Evolutionary conservation across 2,113 vertebrate species (phyloP), one percentile per base, ranked within the genome.

Genomic region (Triplophysa dalaica): DNA sequence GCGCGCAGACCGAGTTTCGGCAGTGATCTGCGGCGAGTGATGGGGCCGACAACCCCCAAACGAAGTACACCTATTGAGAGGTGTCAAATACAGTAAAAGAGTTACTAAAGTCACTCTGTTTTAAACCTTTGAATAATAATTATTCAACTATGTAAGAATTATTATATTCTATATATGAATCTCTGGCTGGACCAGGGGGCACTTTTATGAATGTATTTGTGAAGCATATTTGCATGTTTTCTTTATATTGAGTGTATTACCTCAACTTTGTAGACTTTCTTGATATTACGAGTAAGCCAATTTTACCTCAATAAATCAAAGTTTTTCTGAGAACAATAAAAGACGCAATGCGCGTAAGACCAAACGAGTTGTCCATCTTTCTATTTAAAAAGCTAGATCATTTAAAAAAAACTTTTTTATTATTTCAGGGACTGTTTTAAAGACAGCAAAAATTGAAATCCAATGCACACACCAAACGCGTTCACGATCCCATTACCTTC

Each of bases 11-110:
- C 93, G 21, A 94, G 92, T 81, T 91, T 92, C 86, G 87, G 82
- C 80, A 92, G 89, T 69, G 93, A 93, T 86, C 88, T 94, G 78
- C 86, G 76, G 21, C 79, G 89, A 65, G 90, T 94, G 73, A 87
- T 93, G 82, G 88, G 88, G 83, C 88, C 90, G 77, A 89, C 87
- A 70, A n/a, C 75, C 41, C 85, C 86, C 29, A 92, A 91, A 83
- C 72, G 87, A 61, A 88, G 81, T 61, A 92, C 91, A 90, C 85
- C 87, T 56, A 81, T 83, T 22, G 91, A 92, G 88, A 92, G 85
- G 86, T 93, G 92, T 86, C 91, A 90, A 60, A 91, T 93, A 91
- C 92, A 93, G 90, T 93, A 89, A 93, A 91, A 81, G 83, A 81
- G 80, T 82, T 41, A 77, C 58, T 38, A n/a, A 11, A 60, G 73